Conservation (phyloP, 1,140 invertebrate species). For the Lepidurus packardi region DNA sequence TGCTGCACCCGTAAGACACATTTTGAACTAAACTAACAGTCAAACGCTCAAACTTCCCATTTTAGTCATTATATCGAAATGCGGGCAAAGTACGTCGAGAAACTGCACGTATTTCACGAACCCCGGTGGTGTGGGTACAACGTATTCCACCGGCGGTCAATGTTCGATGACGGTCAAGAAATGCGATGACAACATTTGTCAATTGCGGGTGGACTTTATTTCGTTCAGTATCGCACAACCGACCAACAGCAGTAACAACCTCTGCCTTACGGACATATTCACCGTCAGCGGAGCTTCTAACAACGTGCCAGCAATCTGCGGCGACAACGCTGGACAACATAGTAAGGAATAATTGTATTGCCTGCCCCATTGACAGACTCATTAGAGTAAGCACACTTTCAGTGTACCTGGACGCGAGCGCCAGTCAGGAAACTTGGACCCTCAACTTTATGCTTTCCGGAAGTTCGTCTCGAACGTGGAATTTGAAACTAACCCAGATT, state of each 20-base stretch:
- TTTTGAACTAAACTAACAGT: background rate
- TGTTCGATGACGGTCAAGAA: conserved; percentile 21
- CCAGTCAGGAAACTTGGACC: background rate
- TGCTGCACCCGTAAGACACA: conserved; percentile 68
- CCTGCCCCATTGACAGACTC: too few species aligned
- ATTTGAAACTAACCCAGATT: too few species aligned
- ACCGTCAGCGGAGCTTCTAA: conserved; percentile 27
- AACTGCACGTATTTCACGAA: conserved; percentile 81
- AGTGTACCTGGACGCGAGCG: background rate
- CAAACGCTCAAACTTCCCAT: background rate
- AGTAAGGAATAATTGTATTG: too few species aligned
- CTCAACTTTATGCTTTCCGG: background rate
- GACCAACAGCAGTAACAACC: conserved; percentile 54
- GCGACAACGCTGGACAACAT: conserved; percentile 28
- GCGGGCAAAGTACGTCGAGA: conserved; percentile 58
- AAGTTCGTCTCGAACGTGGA: conserved; percentile 25
- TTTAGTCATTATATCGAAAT: conserved; percentile 43
- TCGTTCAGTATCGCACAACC: conserved; percentile 66
- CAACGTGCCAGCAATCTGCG: conserved; percentile 29
- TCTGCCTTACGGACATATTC: conserved; percentile 26
- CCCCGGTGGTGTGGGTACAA: conserved; percentile 44
- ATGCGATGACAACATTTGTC: conserved; percentile 25
- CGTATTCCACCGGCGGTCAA: background rate
- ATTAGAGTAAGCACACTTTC: too few species aligned
- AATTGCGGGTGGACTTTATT: conserved; percentile 59